phyloP scores from a whole-genome alignment of 1,140 invertebrate genomes.

The Pectinophora gossypiella region DNA sequence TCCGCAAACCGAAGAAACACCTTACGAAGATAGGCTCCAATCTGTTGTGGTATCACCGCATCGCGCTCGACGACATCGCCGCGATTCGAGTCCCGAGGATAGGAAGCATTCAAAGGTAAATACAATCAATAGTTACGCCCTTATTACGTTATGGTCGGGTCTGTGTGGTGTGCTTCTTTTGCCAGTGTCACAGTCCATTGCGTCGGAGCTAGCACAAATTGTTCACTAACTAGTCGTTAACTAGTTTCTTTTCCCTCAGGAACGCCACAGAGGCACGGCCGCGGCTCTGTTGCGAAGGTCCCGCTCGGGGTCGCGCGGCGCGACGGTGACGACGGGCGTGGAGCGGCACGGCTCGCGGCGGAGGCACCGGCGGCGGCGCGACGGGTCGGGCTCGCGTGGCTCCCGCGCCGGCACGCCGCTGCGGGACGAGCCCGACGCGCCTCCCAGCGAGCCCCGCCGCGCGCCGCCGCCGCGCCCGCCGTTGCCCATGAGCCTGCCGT shows the following conservation, averaged over 20 bases:
- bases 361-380: slow-evolving; percentile 44
- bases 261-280: slow-evolving; percentile 29
- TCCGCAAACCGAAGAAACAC: slow-evolving; percentile 57
- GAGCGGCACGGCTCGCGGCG: slow-evolving; percentile 36
- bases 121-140: background rate
- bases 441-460: slow-evolving; percentile 83
- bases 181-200: too few species aligned
- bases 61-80: slow-evolving; percentile 49
- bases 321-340: too few species aligned
- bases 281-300: slow-evolving; percentile 42
- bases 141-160: too few species aligned
- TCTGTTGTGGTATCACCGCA: slow-evolving; percentile 67
- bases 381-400: slow-evolving; percentile 66
- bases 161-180: too few species aligned
- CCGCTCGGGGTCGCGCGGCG: slow-evolving; percentile 47
- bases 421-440: slow-evolving; percentile 88
- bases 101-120: slow-evolving; percentile 60
- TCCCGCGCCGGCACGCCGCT: slow-evolving; percentile 88
- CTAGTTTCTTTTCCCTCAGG: background rate
- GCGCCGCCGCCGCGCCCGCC: slow-evolving; percentile 76
- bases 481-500: slow-evolving; percentile 84
- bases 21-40: slow-evolving; percentile 57
- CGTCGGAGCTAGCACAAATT: too few species aligned
- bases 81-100: slow-evolving; percentile 65
- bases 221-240: too few species aligned